Conservation (phyloP, 2,113 vertebrate species). For the Barbus barbus region DNA sequence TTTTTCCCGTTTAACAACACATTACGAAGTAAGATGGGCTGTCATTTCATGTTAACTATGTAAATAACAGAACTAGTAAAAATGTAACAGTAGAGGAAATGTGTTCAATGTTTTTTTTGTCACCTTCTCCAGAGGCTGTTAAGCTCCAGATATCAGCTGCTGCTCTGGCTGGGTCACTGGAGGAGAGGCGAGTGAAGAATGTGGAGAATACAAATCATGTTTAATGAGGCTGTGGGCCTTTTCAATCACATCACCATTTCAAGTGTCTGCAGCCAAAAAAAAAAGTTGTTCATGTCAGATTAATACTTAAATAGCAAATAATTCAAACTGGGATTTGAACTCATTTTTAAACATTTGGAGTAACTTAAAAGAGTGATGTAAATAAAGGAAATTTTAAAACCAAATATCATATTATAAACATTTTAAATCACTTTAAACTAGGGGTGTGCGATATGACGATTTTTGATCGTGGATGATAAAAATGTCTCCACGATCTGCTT, state of each 20-base stretch:
- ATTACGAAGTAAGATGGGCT: background rate
- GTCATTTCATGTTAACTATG: background rate
- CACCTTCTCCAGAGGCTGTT: constrained; percentile 24
- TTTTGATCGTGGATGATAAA: too few relatives aligned
- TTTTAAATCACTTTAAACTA: background rate
- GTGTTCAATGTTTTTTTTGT: constrained; percentile 16
- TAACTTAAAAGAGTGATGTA: background rate
- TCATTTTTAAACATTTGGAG: background rate
- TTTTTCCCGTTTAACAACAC: background rate
- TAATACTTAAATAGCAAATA: background rate
- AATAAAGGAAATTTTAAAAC: background rate
- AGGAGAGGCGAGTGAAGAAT: constrained; percentile 23
- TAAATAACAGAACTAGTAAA: background rate
- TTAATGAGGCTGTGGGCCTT: constrained; percentile 11
- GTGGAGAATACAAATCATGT: constrained; percentile 34
- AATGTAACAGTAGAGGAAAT: background rate
- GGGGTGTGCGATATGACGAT: too few relatives aligned
- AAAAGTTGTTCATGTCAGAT: background rate
- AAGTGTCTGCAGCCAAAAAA: constrained; percentile 15
- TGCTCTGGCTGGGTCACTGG: background rate
- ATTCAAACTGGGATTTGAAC: background rate
- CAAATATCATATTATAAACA: background rate
- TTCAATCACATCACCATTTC: background rate
- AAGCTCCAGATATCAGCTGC: constrained; percentile 15
- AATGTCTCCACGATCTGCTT: too few relatives aligned